phyloP scores from a whole-genome alignment of 1,140 invertebrate genomes.

The Aphelenchoides avenae region DNA sequence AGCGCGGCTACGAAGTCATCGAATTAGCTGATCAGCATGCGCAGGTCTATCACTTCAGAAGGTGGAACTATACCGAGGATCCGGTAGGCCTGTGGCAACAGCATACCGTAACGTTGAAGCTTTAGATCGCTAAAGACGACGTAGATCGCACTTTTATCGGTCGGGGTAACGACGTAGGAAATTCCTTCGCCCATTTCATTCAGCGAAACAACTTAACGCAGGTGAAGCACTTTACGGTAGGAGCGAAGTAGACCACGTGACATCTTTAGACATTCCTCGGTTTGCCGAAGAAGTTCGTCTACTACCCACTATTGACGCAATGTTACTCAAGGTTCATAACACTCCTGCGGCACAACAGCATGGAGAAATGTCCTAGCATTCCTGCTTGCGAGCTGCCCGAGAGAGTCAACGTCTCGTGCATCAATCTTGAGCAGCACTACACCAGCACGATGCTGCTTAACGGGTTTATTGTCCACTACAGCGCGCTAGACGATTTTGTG shows the following conservation, averaged over 20 bases:
- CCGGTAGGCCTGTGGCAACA: neutral
- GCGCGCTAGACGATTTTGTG: too few species aligned
- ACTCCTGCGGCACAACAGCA: conserved; percentile 16
- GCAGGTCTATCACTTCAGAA: conserved; percentile 13
- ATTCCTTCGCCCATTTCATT: conserved; percentile 11
- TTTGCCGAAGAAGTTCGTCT: conserved; percentile 7
- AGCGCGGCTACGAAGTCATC: conserved; percentile 9
- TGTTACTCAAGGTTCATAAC: conserved; percentile 4
- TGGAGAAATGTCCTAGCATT: conserved; percentile 20
- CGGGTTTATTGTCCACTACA: conserved; percentile 14
- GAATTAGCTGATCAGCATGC: conserved; percentile 11
- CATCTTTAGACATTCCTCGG: conserved; percentile 20
- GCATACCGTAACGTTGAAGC: neutral
- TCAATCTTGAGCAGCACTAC: conserved; percentile 22
- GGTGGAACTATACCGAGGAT: conserved; percentile 17
- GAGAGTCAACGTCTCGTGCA: conserved; percentile 15
- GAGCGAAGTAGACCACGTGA: neutral
- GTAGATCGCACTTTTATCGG: conserved; percentile 8
- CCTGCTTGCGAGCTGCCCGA: conserved; percentile 11
- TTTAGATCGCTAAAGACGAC: conserved; percentile 12
- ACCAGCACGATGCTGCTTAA: conserved; percentile 8
- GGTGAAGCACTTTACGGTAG: conserved; percentile 12
- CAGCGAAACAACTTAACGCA: conserved; percentile 19
- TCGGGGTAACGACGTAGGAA: conserved; percentile 5
- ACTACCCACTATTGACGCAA: conserved; percentile 9